Percentiles rank a stretch among this genome's conserved stretches.
These are phyloP conservation scores for Steromphala cineraria DNA, from an alignment of 2,888 invertebrate species.

Conservation along the genomic window DNA sequence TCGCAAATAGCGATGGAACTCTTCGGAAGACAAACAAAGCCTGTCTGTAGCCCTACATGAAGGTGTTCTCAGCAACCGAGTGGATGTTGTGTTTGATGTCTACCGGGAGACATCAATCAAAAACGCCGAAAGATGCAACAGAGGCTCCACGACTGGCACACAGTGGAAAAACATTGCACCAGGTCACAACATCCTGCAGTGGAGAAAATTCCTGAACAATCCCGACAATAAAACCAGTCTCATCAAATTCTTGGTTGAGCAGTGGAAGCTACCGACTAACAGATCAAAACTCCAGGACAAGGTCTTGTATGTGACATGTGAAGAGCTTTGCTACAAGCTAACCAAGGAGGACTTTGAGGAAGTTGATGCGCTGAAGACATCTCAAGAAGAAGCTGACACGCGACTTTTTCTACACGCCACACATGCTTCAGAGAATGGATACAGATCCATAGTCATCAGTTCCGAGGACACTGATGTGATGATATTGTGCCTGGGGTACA, in stretches of 20 bases:
- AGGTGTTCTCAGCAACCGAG: conserved; percentile 4
- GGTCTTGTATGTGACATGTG: neutral
- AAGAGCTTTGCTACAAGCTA: neutral
- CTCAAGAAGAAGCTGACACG: neutral
- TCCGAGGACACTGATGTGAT: neutral
- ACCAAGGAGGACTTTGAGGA: neutral
- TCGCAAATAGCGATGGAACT: conserved; percentile 31
- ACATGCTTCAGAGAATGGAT: neutral
- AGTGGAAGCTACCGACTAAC: neutral
- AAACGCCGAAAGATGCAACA: conserved; percentile 26
- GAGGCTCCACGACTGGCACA: conserved; percentile 14
- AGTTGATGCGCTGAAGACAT: neutral
- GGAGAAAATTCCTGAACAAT: neutral
- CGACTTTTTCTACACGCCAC: neutral
- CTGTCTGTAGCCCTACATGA: conserved; percentile 20
- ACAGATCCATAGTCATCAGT: neutral
- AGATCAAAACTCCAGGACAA: neutral
- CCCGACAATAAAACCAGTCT: neutral
- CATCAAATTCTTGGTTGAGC: conserved; percentile 23
- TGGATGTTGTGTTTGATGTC: conserved; percentile 37
- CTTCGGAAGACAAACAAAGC: conserved; percentile 39
- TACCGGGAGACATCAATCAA: conserved; percentile 37
- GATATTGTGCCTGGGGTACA: neutral
- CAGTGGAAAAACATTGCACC: conserved; percentile 27
- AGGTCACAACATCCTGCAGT: conserved; percentile 34